Conservation (phyloP, 1,140 invertebrate genomes). For the Ganaspis sp. region DNA sequence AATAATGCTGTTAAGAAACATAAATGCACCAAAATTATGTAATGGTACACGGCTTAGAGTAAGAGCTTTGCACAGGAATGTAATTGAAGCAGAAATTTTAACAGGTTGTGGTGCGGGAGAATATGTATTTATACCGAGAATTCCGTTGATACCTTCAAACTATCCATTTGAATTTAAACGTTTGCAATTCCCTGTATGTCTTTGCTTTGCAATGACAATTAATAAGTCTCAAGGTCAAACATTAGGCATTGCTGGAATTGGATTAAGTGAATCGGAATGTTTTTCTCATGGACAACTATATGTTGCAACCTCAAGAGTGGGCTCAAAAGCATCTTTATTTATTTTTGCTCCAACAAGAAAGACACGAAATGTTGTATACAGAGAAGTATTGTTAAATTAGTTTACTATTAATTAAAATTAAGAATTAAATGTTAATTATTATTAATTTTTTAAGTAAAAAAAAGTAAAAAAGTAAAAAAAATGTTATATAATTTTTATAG, state of each 20-base stretch:
- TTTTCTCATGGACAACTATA: slow-evolving; percentile 69
- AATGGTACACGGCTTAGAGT: slow-evolving; percentile 69
- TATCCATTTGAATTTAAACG: slow-evolving; percentile 72
- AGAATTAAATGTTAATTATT: too few species aligned
- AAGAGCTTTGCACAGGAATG: slow-evolving; percentile 47
- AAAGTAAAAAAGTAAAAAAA: too few species aligned
- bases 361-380: not conserved
- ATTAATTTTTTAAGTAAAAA: too few species aligned
- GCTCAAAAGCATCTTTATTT: slow-evolving; percentile 56
- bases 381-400: not conserved
- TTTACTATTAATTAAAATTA: too few species aligned
- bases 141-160: slow-evolving; percentile 64
- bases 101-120: slow-evolving; percentile 60
- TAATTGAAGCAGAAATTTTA: slow-evolving; percentile 64
- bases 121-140: slow-evolving; percentile 63
- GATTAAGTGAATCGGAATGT: slow-evolving; percentile 46
- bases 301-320: slow-evolving; percentile 70
- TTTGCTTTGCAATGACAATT: slow-evolving; percentile 77
- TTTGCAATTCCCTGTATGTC: slow-evolving; percentile 75
- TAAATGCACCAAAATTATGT: slow-evolving; percentile 70
- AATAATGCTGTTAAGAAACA: slow-evolving; percentile 73
- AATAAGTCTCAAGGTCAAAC: slow-evolving; percentile 79
- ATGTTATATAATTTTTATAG: too few species aligned
- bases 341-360: not conserved
- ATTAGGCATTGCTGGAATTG: slow-evolving; percentile 60